phyloP scores from a whole-genome alignment of 2,113 vertebrate genomes.

The Patagioenas fasciata region DNA sequence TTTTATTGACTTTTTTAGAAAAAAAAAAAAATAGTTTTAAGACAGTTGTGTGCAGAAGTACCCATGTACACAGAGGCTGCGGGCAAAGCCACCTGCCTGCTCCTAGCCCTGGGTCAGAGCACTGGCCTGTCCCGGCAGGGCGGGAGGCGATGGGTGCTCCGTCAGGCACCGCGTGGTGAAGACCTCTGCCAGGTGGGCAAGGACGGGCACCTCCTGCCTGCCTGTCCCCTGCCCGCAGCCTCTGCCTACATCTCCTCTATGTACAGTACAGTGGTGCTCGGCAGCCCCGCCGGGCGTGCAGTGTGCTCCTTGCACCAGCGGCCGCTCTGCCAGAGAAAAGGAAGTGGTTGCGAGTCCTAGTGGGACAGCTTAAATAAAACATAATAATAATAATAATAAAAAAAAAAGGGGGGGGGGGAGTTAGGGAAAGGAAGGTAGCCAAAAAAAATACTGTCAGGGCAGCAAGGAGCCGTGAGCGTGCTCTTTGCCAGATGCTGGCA shows the following conservation, averaged over 20 bases:
- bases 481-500: background rate
- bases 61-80: background rate
- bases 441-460: background rate
- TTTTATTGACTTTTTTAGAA: background rate
- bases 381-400: background rate
- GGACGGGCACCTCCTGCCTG: background rate
- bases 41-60: slow-evolving; percentile 60
- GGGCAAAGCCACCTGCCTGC: background rate
- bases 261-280: slow-evolving; percentile 15
- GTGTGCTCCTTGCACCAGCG: background rate
- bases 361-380: slow-evolving; percentile 20
- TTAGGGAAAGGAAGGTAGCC: background rate
- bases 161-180: background rate
- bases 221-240: background rate
- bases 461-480: rapidly evolving
- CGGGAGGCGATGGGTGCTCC: background rate
- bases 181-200: background rate
- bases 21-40: slow-evolving; percentile 35
- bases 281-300: background rate
- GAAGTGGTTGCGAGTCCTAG: background rate
- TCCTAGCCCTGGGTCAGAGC: background rate
- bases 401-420: background rate
- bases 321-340: background rate
- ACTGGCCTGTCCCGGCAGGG: background rate
- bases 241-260: slow-evolving; percentile 11